Evolutionary conservation across 2,113 vertebrate species (phyloP).

Genomic region (Lipophrys pholis): DNA sequence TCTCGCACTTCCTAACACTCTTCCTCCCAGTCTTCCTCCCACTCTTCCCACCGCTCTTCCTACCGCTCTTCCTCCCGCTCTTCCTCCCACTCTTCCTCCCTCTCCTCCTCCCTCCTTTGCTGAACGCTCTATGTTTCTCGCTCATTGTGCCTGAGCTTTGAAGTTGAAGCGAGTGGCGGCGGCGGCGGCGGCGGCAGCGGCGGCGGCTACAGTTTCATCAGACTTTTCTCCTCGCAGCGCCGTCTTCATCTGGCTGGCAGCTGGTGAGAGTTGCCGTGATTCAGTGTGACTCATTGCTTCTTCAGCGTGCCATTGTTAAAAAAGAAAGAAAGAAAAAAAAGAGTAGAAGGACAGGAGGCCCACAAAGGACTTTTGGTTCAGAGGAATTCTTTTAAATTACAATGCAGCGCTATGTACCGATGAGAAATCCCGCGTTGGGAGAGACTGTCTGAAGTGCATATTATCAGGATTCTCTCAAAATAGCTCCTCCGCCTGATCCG

Average conservation of each 20-base stretch:
- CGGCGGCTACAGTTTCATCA: conserved; percentile 44
- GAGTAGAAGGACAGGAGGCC: neutral
- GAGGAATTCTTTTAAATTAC: conserved; percentile 30
- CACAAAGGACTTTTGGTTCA: conserved; percentile 31
- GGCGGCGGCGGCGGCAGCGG: too few species aligned
- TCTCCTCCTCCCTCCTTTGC: neutral
- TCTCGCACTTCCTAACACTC: too few species aligned
- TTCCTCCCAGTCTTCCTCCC: too few species aligned
- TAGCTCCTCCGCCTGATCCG: conserved; percentile 9
- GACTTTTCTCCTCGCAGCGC: conserved; percentile 20
- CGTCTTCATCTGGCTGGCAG: conserved; percentile 64
- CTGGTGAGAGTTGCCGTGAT: conserved; percentile 52
- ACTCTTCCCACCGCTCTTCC: too few species aligned
- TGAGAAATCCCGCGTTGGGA: neutral
- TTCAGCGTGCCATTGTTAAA: conserved; percentile 32
- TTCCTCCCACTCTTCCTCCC: too few species aligned
- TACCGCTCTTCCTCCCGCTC: too few species aligned
- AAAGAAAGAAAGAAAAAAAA: neutral
- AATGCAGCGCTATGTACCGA: neutral
- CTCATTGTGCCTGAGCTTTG: conserved; percentile 35
- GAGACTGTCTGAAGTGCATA: neutral
- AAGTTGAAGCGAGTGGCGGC: conserved; percentile 37
- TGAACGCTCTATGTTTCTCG: conserved; percentile 9
- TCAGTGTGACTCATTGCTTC: conserved; percentile 53
- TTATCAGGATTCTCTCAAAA: conserved; percentile 32